Base-by-base conservation (phyloP, 2,113 vertebrate genomes). In the Echinops telfairi region DNA sequence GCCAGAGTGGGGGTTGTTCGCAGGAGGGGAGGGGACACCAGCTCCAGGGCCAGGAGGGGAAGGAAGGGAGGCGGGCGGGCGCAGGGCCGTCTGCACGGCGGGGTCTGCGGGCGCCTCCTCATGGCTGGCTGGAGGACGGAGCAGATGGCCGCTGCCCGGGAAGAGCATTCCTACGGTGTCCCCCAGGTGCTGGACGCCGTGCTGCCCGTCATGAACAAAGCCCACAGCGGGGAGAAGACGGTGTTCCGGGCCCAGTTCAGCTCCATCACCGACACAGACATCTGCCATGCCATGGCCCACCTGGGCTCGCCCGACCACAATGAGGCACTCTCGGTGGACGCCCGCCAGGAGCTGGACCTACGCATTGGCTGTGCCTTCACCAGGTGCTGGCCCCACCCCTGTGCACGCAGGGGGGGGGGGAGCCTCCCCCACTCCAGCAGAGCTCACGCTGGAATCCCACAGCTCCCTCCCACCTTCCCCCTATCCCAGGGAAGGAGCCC, bases 351-450 rank as follows among this genome's bases (percentile, higher is more conserved):
- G 95, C 98, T 99, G 97, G 99, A 99, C 96, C 98, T 99, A 58
- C 98, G 99, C 70, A 99, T 99, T 2, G 99, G 99, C 97, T 99
- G 99, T 66, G 99, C 99, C 0, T 99, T 99, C 92, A 99, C 99
- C 14, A 98, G 99, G 99, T 99, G 98, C 23, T 17, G 25, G 1
- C 10, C 66, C 31, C 20, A 60, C 40, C 40, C 40, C n/a, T n/a
- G n/a, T n/a, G n/a, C n/a, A n/a, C n/a, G n/a, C n/a, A n/a, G n/a
- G n/a, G n/a, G n/a, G n/a, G n/a, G n/a, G n/a, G n/a, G n/a, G n/a
- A n/a, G n/a, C n/a, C n/a, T n/a, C n/a, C n/a, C n/a, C n/a, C n/a
- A n/a, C n/a, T n/a, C n/a, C n/a, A n/a, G n/a, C n/a, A 10, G 43
- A 47, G 43, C 43, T 47, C 43, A 6, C 5, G 43, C 43, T 53